Base-by-base conservation (phyloP, 2,888 invertebrate species). In the Chirona hameri region DNA sequence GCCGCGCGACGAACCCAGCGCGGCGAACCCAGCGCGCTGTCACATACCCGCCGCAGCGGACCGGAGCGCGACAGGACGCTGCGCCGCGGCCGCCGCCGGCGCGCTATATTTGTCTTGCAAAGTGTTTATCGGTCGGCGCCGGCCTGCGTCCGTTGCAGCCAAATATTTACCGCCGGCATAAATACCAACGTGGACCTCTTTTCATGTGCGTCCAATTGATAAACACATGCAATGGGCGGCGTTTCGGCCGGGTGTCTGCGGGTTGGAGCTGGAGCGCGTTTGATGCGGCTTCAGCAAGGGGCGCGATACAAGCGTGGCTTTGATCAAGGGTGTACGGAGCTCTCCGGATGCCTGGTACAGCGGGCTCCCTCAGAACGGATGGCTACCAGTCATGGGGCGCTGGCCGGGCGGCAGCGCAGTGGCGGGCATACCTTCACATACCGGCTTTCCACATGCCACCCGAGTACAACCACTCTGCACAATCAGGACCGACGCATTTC, bases 151-250 rank as follows among this genome's bases (percentile, higher is more conserved):
- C 27, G 31, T 76, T 76, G 76, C 76, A 76, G 76, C 76, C 76
- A 76, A 76, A 76, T 46, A 76, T 76, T 76, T 76, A 76, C 24
- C 21, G 76, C 18, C 46, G 46, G 21, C 15, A 46, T 76, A 76
- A 76, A 76, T 76, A 76, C 76, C 76, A 46, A 46, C 76, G 76
- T 76, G 76, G 76, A 39, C 76, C 76, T 46, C 76, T 76, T 76
- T 76, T 76, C 76, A 76, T 76, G 76, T 76, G 76, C 76, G 76
- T 76, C 76, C 76, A 76, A 76, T 27, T 39, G 46, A 76, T 76
- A 76, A 76, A 76, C 76, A 76, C 15, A 46, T 76, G 76, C 76
- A 76, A 76, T 46, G 52, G 52, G 12, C 39, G 46, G 76, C 21
- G 39, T 46, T 12, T 4, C 24, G 76, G 76, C 76, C 76, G 39